Conservation (phyloP, 2,888 invertebrate genomes). For the Cryptocephalus primarius region DNA sequence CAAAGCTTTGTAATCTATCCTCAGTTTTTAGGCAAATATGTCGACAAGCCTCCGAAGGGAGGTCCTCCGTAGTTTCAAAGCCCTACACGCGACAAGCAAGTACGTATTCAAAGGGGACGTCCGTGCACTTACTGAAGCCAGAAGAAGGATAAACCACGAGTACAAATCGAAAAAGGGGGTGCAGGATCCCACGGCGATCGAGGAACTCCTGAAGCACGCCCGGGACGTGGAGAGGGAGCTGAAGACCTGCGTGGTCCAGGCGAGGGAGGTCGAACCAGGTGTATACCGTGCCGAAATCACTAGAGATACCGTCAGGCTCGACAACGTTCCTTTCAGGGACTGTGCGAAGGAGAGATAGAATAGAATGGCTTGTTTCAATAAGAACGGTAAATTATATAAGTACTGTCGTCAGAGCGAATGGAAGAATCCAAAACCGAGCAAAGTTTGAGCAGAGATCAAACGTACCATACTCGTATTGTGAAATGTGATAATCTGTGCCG, state of each 20-base stretch:
- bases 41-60: not conserved
- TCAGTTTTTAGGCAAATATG: not conserved
- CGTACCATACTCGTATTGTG: too few relatives aligned
- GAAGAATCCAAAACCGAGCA: too few relatives aligned
- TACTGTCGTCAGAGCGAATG: too few relatives aligned
- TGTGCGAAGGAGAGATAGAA: not conserved
- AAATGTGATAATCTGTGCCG: too few relatives aligned
- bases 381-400: too few relatives aligned
- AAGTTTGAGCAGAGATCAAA: too few relatives aligned
- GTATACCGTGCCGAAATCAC: conserved; percentile 51
- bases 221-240: conserved; percentile 60
- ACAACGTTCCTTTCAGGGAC: conserved; percentile 45
- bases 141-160: conserved; percentile 65
- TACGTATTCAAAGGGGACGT: conserved; percentile 57
- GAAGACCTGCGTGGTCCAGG: conserved; percentile 63
- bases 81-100: conserved; percentile 57
- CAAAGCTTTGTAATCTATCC: too few relatives aligned
- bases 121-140: conserved; percentile 48
- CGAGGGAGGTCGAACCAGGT: conserved; percentile 54
- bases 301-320: conserved; percentile 48
- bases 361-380: not conserved
- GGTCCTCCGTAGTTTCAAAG: conserved; percentile 59
- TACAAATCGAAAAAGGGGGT: conserved; percentile 57
- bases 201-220: conserved; percentile 58
- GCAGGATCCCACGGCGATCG: conserved; percentile 46